Conservation (phyloP, 1,140 invertebrate species). For the Heliconius eleuchia region DNA sequence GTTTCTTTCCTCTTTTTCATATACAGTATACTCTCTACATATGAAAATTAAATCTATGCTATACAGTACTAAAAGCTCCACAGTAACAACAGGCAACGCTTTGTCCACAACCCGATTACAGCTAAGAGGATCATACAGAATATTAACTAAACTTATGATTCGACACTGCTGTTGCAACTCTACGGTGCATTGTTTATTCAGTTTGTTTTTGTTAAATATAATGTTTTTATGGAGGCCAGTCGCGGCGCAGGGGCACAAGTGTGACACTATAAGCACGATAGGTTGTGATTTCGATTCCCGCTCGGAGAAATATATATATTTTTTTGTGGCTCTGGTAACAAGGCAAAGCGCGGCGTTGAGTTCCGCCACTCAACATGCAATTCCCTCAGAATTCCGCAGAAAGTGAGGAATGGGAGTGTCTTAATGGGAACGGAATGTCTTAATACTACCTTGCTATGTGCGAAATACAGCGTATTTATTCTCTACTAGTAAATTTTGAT, state of each 20-base stretch:
- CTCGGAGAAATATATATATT: too few relatives aligned
- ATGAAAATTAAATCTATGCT: not conserved
- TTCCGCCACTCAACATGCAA: too few relatives aligned
- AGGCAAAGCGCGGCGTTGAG: too few relatives aligned
- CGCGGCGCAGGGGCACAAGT: not conserved
- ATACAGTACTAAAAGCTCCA: not conserved
- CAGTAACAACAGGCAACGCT: not conserved
- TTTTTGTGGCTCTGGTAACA: too few relatives aligned
- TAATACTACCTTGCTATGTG: not conserved
- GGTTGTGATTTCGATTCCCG: too few relatives aligned
- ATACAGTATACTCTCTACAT: not conserved
- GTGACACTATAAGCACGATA: too few relatives aligned
- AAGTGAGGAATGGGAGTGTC: too few relatives aligned
- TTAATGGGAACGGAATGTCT: not conserved
- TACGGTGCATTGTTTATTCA: not conserved
- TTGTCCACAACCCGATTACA: constrained; percentile 7
- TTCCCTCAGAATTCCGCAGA: too few relatives aligned
- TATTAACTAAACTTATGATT: constrained; percentile 10
- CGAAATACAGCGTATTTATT: not conserved
- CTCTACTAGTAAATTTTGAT: too few relatives aligned
- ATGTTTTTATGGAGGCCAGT: not conserved
- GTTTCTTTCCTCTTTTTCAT: not conserved
- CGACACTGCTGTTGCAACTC: not conserved
- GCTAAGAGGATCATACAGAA: not conserved
- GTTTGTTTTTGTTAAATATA: not conserved